phyloP scores from a whole-genome alignment of 2,888 invertebrate genomes.

The Esperia sulphurella region DNA sequence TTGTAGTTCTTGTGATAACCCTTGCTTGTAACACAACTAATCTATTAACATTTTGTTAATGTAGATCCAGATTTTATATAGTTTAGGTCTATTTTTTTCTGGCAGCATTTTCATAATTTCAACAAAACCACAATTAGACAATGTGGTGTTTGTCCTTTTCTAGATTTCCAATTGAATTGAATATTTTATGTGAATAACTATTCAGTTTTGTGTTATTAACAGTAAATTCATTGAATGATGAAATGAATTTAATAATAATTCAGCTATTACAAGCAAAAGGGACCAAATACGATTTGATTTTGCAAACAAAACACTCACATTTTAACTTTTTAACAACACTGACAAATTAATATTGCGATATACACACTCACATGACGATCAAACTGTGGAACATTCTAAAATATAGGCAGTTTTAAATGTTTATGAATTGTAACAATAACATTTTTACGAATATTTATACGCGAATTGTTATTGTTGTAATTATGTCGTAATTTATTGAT shows the following conservation, averaged over 20 bases:
- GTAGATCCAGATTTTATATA: slow-evolving; percentile 22
- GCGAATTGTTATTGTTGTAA: slow-evolving; percentile 31
- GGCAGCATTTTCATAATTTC: slow-evolving; percentile 24
- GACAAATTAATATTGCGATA: slow-evolving; percentile 52
- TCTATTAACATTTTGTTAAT: slow-evolving; percentile 57
- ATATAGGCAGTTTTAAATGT: slow-evolving; percentile 56
- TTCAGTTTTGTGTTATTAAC: slow-evolving; percentile 48
- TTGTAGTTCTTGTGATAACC: slow-evolving; percentile 68
- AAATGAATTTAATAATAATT: slow-evolving; percentile 44
- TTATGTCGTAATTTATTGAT: slow-evolving; percentile 49
- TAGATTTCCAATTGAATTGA: slow-evolving; percentile 39
- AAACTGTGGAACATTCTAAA: slow-evolving; percentile 53
- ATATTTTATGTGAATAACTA: slow-evolving; percentile 53
- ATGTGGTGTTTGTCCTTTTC: slow-evolving; percentile 39
- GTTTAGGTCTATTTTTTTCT: slow-evolving; percentile 7
- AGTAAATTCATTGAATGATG: slow-evolving; percentile 47
- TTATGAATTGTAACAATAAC: slow-evolving; percentile 42
- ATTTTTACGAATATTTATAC: slow-evolving; percentile 20
- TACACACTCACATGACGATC: slow-evolving; percentile 40
- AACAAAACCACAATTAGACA: slow-evolving; percentile 37
- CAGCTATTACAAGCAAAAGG: slow-evolving; percentile 76
- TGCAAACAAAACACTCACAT: slow-evolving; percentile 43
- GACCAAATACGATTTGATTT: slow-evolving; percentile 71
- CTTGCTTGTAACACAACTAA: slow-evolving; percentile 80
- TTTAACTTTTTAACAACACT: slow-evolving; percentile 63